Percentiles rank a stretch among this genome's conserved stretches.
Conservation (phyloP, 2,113 vertebrate species). For the Diphyllodes magnificus region DNA sequence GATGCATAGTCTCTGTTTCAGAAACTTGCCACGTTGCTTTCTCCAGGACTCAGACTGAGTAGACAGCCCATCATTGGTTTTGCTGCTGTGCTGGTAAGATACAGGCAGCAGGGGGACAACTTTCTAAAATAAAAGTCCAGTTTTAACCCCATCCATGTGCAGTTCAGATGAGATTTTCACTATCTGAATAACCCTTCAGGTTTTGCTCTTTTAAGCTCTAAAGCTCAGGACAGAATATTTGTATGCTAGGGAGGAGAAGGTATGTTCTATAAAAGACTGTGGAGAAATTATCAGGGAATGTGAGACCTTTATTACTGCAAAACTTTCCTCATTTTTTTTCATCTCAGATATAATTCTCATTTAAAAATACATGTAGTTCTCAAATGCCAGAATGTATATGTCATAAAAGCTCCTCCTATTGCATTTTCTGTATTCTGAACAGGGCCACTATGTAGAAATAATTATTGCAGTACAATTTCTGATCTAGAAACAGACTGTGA, state of each 20-base stretch:
- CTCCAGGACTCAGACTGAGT: not conserved
- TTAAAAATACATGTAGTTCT: not conserved
- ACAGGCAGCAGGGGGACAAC: not conserved
- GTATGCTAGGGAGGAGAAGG: not conserved
- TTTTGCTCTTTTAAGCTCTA: not conserved
- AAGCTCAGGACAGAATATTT: not conserved
- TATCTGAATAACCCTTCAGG: not conserved
- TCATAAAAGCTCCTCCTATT: not conserved
- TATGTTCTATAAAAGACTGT: not conserved
- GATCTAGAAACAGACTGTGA: not conserved
- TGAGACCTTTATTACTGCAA: not conserved
- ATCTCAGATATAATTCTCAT: not conserved
- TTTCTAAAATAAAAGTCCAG: not conserved
- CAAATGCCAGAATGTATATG: not conserved
- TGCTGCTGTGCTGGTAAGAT: not conserved
- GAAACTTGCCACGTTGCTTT: not conserved
- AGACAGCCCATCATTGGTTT: fast-evolving
- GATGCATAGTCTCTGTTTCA: not conserved
- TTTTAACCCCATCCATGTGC: not conserved
- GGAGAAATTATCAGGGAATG: not conserved
- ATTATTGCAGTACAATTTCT: not conserved
- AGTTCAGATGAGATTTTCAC: not conserved
- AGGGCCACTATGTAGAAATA: fast-evolving
- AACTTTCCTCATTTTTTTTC: not conserved
- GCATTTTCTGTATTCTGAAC: not conserved